These are phyloP conservation scores for Neostethus bicornis DNA, from an alignment of 2,797 vertebrate species.

Conservation along the genomic window DNA sequence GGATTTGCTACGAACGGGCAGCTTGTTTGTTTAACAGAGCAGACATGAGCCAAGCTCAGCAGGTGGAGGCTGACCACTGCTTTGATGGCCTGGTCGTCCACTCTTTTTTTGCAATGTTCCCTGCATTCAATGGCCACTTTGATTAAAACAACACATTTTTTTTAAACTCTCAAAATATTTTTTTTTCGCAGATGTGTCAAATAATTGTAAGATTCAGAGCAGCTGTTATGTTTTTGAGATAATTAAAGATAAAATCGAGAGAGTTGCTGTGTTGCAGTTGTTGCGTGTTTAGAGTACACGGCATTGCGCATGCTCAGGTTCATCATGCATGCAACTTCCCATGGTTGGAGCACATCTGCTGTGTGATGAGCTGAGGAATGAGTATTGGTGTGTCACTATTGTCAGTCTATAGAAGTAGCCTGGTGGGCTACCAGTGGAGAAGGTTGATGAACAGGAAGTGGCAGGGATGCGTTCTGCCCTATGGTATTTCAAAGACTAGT, in stretches of 20 bases:
- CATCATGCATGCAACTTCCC: constrained; percentile 25
- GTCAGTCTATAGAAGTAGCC: constrained; percentile 43
- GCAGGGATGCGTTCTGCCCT: constrained; percentile 60
- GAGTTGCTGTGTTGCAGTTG: not conserved
- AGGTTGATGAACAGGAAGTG: constrained; percentile 75
- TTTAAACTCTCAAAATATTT: constrained; percentile 18
- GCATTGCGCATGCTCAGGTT: not conserved
- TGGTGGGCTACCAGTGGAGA: constrained; percentile 54
- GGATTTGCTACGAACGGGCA: constrained; percentile 18
- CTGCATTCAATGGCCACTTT: constrained; percentile 53
- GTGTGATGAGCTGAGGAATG: constrained; percentile 13
- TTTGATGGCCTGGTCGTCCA: constrained; percentile 56
- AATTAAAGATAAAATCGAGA: too few relatives aligned
- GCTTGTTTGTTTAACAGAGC: constrained; percentile 63
- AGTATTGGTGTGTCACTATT: constrained; percentile 33
- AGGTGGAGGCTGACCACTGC: constrained; percentile 35
- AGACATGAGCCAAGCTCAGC: constrained; percentile 55
- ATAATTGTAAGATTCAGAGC: too few relatives aligned
- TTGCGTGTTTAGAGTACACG: constrained; percentile 2
- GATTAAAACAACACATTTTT: constrained; percentile 58
- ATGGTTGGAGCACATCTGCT: constrained; percentile 18
- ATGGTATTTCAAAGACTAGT: constrained; percentile 43
- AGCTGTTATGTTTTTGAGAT: too few relatives aligned
- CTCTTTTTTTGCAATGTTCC: constrained; percentile 51
- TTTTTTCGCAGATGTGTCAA: constrained; percentile 19